Percentiles rank a stretch among this genome's conserved stretches.
phyloP scores from a whole-genome alignment of 2,888 invertebrate genomes.

The Himalopsyche anomala region DNA sequence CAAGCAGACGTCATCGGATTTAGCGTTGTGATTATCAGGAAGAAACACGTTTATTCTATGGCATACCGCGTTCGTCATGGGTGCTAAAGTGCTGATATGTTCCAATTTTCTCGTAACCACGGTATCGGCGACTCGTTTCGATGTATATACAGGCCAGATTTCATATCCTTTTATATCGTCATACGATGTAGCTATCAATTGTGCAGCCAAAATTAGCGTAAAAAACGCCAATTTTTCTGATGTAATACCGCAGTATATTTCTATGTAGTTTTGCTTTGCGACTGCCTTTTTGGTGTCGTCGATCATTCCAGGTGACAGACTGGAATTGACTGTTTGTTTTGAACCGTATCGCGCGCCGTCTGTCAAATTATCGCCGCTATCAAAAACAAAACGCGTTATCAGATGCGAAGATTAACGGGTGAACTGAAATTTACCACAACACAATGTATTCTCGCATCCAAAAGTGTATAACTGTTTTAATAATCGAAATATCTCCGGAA shows the following conservation, averaged over 20 bases:
- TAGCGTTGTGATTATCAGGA: not conserved
- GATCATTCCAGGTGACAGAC: not conserved
- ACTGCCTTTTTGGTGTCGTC: not conserved
- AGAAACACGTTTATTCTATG: not conserved
- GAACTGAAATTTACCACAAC: not conserved
- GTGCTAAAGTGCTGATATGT: not conserved
- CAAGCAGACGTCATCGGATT: not conserved
- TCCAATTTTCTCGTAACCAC: not conserved
- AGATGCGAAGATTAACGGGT: not conserved
- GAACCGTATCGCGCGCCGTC: not conserved
- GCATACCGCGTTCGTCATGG: not conserved
- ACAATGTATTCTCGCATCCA: not conserved
- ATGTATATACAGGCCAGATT: too few species aligned
- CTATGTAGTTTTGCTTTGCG: not conserved
- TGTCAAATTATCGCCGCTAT: not conserved
- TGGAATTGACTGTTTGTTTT: not conserved
- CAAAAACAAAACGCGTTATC: too few species aligned
- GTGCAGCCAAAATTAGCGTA: too few species aligned
- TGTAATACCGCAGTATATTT: too few species aligned
- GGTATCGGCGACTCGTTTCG: too few species aligned
- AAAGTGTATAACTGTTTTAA: not conserved
- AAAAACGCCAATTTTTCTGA: too few species aligned
- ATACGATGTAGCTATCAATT: too few species aligned
- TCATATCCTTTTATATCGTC: too few species aligned
- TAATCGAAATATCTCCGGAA: not conserved